phyloP scores from a whole-genome alignment of 2,888 invertebrate genomes.

The Neoascia interrupta region DNA sequence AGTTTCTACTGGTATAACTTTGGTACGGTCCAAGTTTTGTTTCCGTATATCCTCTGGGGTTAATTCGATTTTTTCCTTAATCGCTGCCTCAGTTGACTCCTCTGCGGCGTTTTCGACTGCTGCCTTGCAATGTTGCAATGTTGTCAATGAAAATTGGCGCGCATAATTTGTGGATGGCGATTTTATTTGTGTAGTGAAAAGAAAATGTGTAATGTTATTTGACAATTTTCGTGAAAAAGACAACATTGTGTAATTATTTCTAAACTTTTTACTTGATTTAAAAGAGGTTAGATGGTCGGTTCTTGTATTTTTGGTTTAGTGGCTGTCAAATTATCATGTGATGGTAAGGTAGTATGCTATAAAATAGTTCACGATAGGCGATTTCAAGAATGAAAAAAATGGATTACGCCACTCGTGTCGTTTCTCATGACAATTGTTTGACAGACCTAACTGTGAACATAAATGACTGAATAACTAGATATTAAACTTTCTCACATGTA shows the following conservation, averaged over 20 bases:
- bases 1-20: slow-evolving; percentile 87
- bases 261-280: neutral
- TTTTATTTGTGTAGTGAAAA: neutral
- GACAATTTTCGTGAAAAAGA: slow-evolving; percentile 40
- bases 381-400: neutral
- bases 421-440: no score
- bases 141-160: slow-evolving; percentile 43
- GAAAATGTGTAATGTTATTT: slow-evolving; percentile 23
- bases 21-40: slow-evolving; percentile 83
- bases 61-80: slow-evolving; percentile 23
- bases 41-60: slow-evolving; percentile 67
- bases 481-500: no score
- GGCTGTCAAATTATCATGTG: neutral
- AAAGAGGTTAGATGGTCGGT: slow-evolving; percentile 26
- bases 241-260: slow-evolving; percentile 58
- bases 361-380: neutral
- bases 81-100: neutral
- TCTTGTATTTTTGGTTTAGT: neutral
- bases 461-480: no score
- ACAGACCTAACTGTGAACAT: no score
- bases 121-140: slow-evolving; percentile 13
- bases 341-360: slow-evolving; percentile 3
- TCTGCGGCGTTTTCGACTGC: slow-evolving; percentile 2
- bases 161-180: neutral
- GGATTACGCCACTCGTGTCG: no score